Conservation (phyloP, 2,888 invertebrate genomes). For the Drosophila koepferae region DNA sequence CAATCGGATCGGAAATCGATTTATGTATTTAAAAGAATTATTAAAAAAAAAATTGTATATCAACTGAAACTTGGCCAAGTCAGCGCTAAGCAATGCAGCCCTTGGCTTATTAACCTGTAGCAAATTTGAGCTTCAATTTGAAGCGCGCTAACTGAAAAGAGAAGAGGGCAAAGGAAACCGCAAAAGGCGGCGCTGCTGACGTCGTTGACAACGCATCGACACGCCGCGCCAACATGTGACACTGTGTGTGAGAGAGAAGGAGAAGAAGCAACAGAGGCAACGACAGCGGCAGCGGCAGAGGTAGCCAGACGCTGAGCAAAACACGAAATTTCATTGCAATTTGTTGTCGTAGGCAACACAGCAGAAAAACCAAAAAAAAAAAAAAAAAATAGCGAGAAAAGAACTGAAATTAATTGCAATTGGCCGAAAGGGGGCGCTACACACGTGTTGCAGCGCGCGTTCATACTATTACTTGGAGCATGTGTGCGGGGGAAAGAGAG, state of each 20-base stretch:
- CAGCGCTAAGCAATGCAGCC: conserved; percentile 11
- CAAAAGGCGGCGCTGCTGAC: conserved; percentile 39
- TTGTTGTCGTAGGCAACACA: conserved; percentile 70
- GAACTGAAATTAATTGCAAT: conserved; percentile 64
- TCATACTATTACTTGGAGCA: neutral
- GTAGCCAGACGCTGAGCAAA: conserved; percentile 24
- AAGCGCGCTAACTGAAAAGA: conserved; percentile 32
- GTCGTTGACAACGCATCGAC: conserved; percentile 48
- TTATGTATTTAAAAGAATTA: conserved; percentile 11
- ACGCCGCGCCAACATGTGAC: conserved; percentile 75
- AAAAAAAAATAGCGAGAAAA: conserved; percentile 19
- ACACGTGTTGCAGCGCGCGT: conserved; percentile 69
- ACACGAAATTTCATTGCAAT: conserved; percentile 46
- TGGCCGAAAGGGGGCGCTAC: neutral
- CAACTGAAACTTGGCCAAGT: conserved; percentile 28
- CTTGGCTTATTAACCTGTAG: conserved; percentile 25
- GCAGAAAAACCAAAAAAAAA: neutral
- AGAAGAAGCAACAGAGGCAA: conserved; percentile 16
- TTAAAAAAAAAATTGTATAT: neutral
- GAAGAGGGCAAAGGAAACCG: conserved; percentile 28
- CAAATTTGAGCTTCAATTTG: conserved; percentile 31
- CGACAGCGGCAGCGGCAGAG: neutral
- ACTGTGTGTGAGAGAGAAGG: conserved; percentile 3
- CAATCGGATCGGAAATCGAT: conserved; percentile 35
- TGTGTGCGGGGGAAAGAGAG: neutral